phyloP scores from a whole-genome alignment of 1,140 invertebrate species.

The Drosophila neocordata region DNA sequence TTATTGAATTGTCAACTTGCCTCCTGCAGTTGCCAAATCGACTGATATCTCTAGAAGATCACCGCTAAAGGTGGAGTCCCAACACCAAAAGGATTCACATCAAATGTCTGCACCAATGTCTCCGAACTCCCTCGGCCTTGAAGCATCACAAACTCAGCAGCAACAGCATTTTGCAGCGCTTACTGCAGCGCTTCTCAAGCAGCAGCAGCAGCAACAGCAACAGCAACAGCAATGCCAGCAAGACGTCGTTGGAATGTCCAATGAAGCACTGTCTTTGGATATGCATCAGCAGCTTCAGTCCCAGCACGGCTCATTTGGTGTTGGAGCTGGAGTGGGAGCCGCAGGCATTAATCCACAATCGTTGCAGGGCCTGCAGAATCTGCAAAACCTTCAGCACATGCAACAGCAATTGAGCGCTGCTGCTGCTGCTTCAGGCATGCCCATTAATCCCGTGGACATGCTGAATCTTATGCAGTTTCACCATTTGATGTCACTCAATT shows the following conservation, averaged over 20 bases:
- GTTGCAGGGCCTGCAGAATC: slow-evolving; percentile 52
- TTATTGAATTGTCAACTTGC: not conserved
- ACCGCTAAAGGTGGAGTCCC: slow-evolving; percentile 21
- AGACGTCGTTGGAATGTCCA: slow-evolving; percentile 15
- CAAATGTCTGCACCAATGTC: slow-evolving; percentile 15
- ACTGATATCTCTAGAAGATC: slow-evolving; percentile 18
- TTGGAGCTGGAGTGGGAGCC: not conserved
- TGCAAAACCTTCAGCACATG: slow-evolving; percentile 71
- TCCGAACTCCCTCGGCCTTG: slow-evolving; percentile 25
- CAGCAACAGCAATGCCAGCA: slow-evolving; percentile 36
- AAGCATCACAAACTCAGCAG: slow-evolving; percentile 26
- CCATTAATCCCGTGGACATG: slow-evolving; percentile 80
- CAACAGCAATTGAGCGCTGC: slow-evolving; percentile 69
- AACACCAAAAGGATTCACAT: slow-evolving; percentile 32
- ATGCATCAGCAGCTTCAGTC: slow-evolving; percentile 43
- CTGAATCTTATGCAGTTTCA: slow-evolving; percentile 94
- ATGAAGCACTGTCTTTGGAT: slow-evolving; percentile 28
- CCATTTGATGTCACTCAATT: slow-evolving; percentile 84
- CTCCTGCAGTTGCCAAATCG: slow-evolving; percentile 17
- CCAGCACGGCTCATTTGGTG: slow-evolving; percentile 2
- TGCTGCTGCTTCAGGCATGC: slow-evolving; percentile 50
- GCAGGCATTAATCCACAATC: slow-evolving; percentile 24
- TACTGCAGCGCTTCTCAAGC: slow-evolving; percentile 54
- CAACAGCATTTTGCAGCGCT: slow-evolving; percentile 59
- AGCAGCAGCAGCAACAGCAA: slow-evolving; percentile 51